Conservation (phyloP, 2,797 vertebrate genomes). For the Molossus molossus region DNA sequence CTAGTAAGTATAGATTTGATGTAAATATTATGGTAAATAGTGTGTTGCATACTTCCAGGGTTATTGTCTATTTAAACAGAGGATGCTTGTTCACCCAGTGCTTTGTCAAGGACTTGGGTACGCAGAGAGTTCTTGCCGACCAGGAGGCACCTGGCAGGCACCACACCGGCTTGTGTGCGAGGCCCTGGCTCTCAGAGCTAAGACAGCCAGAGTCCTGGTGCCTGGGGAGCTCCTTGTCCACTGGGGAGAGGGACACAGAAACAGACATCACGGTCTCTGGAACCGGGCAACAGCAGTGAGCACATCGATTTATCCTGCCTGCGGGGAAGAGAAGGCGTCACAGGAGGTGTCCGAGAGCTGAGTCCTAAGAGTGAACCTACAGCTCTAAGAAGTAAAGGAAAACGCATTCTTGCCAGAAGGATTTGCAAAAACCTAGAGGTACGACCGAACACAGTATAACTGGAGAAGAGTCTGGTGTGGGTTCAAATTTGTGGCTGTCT, state of each 20-base stretch:
- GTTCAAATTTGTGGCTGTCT: not conserved
- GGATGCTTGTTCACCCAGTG: not conserved
- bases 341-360: not conserved
- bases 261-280: not conserved
- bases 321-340: rapidly evolving
- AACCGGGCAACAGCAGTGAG: not conserved
- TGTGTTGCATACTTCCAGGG: not conserved
- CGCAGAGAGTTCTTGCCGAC: not conserved
- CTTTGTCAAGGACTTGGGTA: not conserved
- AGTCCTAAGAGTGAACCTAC: not conserved
- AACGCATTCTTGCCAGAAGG: not conserved
- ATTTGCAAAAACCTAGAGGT: not conserved
- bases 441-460: rapidly evolving
- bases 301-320: not conserved
- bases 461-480: not conserved
- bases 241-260: not conserved
- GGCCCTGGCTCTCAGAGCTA: not conserved
- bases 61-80: slow-evolving; percentile 63
- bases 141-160: not conserved
- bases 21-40: slow-evolving; percentile 34
- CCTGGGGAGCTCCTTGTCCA: not conserved
- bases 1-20: slow-evolving; percentile 40
- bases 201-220: no score
- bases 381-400: not conserved
- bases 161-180: rapidly evolving